Evolutionary conservation across 1,140 invertebrate genomes (phyloP), one percentile per base, ranked within the genome.

Genomic region (Atta colombica): DNA sequence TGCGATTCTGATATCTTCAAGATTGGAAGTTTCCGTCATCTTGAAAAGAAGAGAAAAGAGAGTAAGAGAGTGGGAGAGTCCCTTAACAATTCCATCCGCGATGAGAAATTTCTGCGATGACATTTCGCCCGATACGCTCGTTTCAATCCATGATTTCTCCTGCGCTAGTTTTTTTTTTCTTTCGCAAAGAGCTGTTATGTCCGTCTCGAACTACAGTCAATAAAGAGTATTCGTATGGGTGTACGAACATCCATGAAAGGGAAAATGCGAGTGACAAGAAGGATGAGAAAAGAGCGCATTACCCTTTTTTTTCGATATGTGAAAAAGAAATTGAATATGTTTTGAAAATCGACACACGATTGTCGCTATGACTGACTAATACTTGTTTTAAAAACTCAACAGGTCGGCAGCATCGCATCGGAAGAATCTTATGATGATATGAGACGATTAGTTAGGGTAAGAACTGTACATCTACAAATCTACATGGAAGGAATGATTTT

Each of bases 371-470:
- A 39, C 2, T 21, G 16, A 74, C 18, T 63, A 14, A 80, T 7
- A 7, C n/a, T 25, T 35, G 16, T 74, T 91, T 88, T 81, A 10
- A 81, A 87, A 91, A 89, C 91, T 92, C 86, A 90, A 91, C 92
- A 96, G 96, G 95, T 93, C 68, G 95, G 96, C 91, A 96, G 96
- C 91, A 93, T 96, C 45, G 96, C 95, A 75, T 96, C 96, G n/a
- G 96, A 96, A 85, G 95, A 96, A 88, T 96, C 96, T 21, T 96
- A 95, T 85, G 96, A 96, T 92, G 96, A 96, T 90, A 96, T 96
- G 95, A 95, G 96, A 86, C 95, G 95, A 91, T 92, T 96, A 39
- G 96, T 96, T 78, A 94, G 93, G 92, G 96, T 96, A 95, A 96
- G 95, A 89, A 25, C 7, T 45, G 1, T 16, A 21, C 0, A 35